Base-by-base conservation (phyloP, 1,140 invertebrate genomes). In the honey bee (Apis mellifera) region DNA sequence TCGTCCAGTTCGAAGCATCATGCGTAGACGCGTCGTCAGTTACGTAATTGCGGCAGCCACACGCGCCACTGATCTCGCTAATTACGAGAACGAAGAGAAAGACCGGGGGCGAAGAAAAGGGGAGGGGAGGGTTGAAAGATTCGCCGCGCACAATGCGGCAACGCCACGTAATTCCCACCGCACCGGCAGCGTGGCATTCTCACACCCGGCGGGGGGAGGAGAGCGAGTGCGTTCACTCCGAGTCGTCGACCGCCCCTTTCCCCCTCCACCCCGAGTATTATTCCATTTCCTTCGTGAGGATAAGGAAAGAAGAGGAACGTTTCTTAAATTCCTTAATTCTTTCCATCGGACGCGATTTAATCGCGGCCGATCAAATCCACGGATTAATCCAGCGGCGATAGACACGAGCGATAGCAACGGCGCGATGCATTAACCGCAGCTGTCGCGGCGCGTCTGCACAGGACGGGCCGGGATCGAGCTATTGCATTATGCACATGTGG, bases 401-500 rank as follows among this genome's bases (percentile, higher is more conserved):
- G 86, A 82, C 82, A 74, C 86, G 76, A 80, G 71, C 83, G 88
- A 86, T 86, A 84, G 86, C 84, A 89, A 89, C 64, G 88, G 86
- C 81, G 57, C 86, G 89, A 91, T 91, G 90, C 91, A 93, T 93
- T 93, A 93, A 91, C 89, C 90, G 92, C 93, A 93, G 92, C 93
- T 93, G 92, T 90, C 90, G 89, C 84, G 78, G 60, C 84, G 81
- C 86, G 83, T 81, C 89, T 92, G 91, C 89, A 89, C 79, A 85
- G 85, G 89, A 92, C 91, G 88, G 90, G 87, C 83, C 74, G 78
- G 84, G 80, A 86, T 55, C 83, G 75, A 83, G 83, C 87, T 87
- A 90, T 91, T 92, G 91, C 90, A 93, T 92, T 92, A 93, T 93
- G 91, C 92, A 90, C 91, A 93, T 91, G 89, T 93, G 92, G 90